Evolutionary conservation across 1,140 invertebrate species (phyloP).

Genomic region (Coboldia fuscipes): DNA sequence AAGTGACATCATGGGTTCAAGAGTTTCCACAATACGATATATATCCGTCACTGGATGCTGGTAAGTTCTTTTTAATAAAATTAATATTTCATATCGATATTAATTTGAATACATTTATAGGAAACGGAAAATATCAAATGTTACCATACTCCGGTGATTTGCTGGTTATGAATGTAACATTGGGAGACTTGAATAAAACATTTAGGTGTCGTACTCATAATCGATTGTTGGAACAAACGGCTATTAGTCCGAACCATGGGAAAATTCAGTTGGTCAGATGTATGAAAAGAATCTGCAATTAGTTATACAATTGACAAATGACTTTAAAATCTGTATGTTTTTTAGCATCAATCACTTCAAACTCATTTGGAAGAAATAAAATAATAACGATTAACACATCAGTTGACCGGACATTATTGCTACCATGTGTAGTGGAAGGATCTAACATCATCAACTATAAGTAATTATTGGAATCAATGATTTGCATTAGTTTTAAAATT

Average conservation of each 20-base stretch:
- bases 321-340: background rate
- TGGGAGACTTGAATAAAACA: constrained; percentile 42
- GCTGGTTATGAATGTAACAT: constrained; percentile 47
- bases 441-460: background rate
- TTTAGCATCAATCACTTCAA: background rate
- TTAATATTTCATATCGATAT: too few relatives aligned
- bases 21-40: too few relatives aligned
- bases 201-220: constrained; percentile 52
- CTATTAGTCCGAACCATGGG: constrained; percentile 38
- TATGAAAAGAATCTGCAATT: background rate
- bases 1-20: too few relatives aligned
- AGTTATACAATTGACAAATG: background rate
- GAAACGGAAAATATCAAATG: constrained; percentile 58
- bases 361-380: background rate
- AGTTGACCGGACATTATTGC: background rate
- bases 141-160: constrained; percentile 57
- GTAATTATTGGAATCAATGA: too few relatives aligned
- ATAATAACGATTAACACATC: background rate
- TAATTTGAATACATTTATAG: too few relatives aligned
- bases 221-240: constrained; percentile 41
- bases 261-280: constrained; percentile 44
- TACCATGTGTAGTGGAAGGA: background rate
- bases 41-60: too few relatives aligned
- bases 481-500: too few relatives aligned
- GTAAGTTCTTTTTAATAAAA: too few relatives aligned